Conservation (phyloP, 2,113 vertebrate genomes). For the Azemiops feae region DNA sequence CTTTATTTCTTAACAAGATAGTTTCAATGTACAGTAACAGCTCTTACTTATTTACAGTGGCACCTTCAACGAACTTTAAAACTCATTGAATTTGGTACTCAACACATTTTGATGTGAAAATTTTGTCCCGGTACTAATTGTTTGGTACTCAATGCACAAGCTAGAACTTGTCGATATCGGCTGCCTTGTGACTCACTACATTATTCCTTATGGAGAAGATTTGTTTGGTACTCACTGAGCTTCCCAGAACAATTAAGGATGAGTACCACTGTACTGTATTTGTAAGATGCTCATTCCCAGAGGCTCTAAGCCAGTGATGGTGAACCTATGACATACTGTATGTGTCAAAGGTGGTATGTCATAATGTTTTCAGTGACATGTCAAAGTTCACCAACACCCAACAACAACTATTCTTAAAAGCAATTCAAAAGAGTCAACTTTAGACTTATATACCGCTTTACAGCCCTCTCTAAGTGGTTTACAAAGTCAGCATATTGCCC, state of each 20-base stretch:
- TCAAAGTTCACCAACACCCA: neutral
- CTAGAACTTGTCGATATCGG: neutral
- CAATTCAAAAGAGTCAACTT: neutral
- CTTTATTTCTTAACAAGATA: neutral
- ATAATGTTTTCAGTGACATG: neutral
- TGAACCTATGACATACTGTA: neutral
- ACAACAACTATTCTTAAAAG: neutral
- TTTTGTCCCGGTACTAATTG: neutral
- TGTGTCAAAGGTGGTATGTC: neutral
- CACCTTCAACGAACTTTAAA: neutral
- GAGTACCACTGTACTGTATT: neutral
- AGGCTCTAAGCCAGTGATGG: neutral
- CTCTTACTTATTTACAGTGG: neutral
- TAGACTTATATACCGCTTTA: neutral
- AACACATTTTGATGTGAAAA: neutral
- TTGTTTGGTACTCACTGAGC: neutral
- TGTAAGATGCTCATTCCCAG: neutral
- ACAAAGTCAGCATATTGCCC: neutral
- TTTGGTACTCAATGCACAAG: neutral
- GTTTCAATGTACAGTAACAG: neutral
- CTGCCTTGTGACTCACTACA: neutral
- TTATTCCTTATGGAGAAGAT: neutral
- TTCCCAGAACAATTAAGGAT: neutral
- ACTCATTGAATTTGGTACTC: neutral
- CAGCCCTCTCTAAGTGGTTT: neutral